phyloP scores from a whole-genome alignment of 2,888 invertebrate genomes.

The Lasiommata megera region DNA sequence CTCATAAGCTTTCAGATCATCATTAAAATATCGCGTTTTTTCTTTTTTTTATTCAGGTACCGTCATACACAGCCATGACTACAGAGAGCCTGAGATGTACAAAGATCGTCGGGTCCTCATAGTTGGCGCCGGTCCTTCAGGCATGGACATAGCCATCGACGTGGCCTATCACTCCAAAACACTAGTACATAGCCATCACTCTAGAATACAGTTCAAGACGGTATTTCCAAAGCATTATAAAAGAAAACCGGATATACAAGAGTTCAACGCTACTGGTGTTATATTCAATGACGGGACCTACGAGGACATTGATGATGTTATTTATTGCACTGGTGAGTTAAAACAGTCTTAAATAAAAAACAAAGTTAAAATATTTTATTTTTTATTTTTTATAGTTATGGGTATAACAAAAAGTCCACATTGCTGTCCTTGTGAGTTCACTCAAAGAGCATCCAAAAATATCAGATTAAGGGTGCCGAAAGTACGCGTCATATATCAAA shows the following conservation, averaged over 20 bases:
- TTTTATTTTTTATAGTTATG: too few relatives aligned
- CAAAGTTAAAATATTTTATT: too few relatives aligned
- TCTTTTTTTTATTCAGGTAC: conserved; percentile 67
- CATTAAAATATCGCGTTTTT: too few relatives aligned
- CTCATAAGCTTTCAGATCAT: too few relatives aligned
- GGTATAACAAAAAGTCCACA: too few relatives aligned
- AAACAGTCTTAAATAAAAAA: too few relatives aligned
- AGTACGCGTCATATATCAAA: too few relatives aligned
- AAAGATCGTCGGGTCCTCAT: conserved; percentile 81
- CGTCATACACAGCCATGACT: conserved; percentile 87
- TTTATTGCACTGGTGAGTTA: conserved; percentile 87
- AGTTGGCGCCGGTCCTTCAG: conserved; percentile 88
- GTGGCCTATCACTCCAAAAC: conserved; percentile 66
- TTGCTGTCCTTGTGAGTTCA: too few relatives aligned
- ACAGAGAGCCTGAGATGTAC: conserved; percentile 83
- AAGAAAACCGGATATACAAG: conserved; percentile 75
- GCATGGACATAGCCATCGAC: conserved; percentile 86
- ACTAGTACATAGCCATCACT: conserved; percentile 79
- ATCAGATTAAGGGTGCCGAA: too few relatives aligned
- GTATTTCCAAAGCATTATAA: conserved; percentile 71
- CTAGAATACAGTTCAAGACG: conserved; percentile 55
- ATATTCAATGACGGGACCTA: conserved; percentile 82
- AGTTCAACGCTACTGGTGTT: conserved; percentile 74
- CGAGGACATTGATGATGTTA: conserved; percentile 83
- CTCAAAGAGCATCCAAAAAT: too few relatives aligned